Conservation (phyloP, 2,797 vertebrate genomes). For the Syngnathus acus region DNA sequence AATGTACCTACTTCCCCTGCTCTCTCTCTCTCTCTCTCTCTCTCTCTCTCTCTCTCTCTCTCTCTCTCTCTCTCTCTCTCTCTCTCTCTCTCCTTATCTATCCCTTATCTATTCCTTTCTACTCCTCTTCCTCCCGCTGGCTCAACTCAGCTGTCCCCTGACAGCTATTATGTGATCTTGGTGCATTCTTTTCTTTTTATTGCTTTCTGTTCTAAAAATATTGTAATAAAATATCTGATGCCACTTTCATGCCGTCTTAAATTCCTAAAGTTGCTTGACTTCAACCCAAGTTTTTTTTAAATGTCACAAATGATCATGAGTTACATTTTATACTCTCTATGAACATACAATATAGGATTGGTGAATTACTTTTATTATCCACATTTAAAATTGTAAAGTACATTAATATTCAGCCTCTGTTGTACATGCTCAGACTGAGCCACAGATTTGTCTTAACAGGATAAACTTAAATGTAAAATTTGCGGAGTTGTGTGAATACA, state of each 20-base stretch:
- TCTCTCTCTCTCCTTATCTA: constrained; percentile 18
- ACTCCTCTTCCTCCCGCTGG: constrained; percentile 8
- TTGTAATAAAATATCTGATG: neutral
- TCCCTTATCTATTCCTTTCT: constrained; percentile 9
- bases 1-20: constrained; percentile 19
- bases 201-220: neutral
- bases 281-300: no score
- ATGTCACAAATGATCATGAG: no score
- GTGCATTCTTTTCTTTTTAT: neutral
- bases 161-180: constrained; percentile 42
- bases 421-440: no score
- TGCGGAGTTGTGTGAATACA: no score
- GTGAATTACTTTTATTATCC: neutral
- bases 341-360: neutral
- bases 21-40: constrained; percentile 2
- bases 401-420: no score
- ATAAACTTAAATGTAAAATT: no score
- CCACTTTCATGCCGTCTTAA: neutral
- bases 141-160: constrained; percentile 42
- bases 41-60: constrained; percentile 5
- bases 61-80: constrained; percentile 4
- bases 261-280: neutral
- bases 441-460: no score
- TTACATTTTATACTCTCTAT: neutral
- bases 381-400: no score